Base-by-base conservation (phyloP, 2,113 vertebrate genomes). In the Pardalotus punctatus region DNA sequence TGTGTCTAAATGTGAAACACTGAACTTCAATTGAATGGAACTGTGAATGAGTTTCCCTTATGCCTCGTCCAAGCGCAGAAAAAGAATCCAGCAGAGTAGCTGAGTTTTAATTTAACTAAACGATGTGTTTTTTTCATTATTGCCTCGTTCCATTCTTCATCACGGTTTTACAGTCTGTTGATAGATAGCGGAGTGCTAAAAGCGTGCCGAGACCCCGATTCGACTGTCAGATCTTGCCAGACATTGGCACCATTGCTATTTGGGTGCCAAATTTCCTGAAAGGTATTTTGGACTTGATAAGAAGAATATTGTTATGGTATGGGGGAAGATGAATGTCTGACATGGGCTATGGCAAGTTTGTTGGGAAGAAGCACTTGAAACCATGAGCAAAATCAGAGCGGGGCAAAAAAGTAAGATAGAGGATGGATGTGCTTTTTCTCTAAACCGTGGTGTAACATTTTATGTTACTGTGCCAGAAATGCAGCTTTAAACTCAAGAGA, bases 211-310 rank as follows among this genome's bases (percentile, higher is more conserved):
- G 74, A 78, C 67, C 89, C 77, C 29, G 14, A 69, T 35, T 81
- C 2, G 2, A 81, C 58, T 36, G 72, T 85, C 76, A 95, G 73
- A 78, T 64, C 84, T 93, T 67, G 93, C 93, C 94, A 96, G 95
- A 95, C 93, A 58, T 85, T 2, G 28, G 73, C 81, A 95, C 60
- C 6, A 0, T 76, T 81, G 81, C 87, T 74, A 29, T 65, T 51
- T 28, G 76, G 87, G 85, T 93, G 91, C 92, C 84, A 54, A 57
- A 95, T 84, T 96, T 96, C 94, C 94, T 93, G 96, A 97, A 97
- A 97, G 90, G 86, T 94, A 96, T 91, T 96, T 96, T 95, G 91
- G 94, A 95, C 93, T 94, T 94, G 69, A 5, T 51, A 88, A 90
- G 86, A 96, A 96, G 36, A 90, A 8, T 54, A 93, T 81, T 16